These are phyloP conservation scores for Cyanoderma ruficeps DNA, from an alignment of 2,113 vertebrate species.

Conservation along the genomic window DNA sequence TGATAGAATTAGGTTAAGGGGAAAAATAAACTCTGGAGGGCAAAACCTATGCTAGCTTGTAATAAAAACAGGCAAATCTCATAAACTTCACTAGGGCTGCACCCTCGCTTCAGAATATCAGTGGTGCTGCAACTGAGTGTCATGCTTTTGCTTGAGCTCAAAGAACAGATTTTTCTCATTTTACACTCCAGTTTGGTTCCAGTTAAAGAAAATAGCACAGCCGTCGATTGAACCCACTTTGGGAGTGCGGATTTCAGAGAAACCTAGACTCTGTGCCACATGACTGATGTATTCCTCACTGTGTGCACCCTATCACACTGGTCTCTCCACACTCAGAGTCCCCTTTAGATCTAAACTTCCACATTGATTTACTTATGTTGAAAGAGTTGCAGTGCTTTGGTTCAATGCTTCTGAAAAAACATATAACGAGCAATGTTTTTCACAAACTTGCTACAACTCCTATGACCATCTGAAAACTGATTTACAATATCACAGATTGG, in stretches of 20 bases:
- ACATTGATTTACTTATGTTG: not conserved
- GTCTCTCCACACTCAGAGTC: fast-evolving
- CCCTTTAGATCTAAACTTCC: not conserved
- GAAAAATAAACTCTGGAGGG: conserved; percentile 7
- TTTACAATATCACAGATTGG: conserved; percentile 74
- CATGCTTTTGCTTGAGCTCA: not conserved
- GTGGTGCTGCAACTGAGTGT: not conserved
- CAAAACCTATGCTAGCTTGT: not conserved
- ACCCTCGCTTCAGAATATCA: not conserved
- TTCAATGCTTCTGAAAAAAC: conserved; percentile 24
- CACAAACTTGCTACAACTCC: conserved; percentile 21
- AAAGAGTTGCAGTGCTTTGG: not conserved
- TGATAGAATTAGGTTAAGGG: conserved; percentile 38
- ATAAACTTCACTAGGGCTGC: not conserved
- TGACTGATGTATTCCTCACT: not conserved
- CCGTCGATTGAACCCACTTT: not conserved
- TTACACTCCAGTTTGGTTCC: not conserved
- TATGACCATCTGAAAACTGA: conserved; percentile 57
- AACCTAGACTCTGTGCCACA: not conserved
- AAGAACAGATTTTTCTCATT: not conserved
- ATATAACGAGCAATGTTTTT: conserved; percentile 31
- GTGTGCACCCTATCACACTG: not conserved
- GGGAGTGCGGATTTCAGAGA: not conserved
- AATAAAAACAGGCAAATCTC: not conserved
- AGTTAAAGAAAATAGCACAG: not conserved